Evolutionary conservation across 2,888 invertebrate species (phyloP).

Genomic region (Acanthosepion lycidas): DNA sequence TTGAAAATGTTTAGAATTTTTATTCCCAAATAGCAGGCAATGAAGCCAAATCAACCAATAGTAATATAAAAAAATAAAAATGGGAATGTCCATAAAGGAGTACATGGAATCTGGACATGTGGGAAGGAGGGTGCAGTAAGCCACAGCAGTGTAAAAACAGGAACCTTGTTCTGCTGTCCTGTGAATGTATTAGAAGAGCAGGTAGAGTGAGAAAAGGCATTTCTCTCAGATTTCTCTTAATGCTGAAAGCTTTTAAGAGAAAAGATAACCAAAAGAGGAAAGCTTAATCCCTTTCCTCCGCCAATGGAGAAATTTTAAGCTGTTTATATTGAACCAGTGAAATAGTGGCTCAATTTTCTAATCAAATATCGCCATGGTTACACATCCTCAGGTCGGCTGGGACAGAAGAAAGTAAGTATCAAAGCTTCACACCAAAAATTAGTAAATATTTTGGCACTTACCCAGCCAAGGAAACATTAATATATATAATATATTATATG

Average conservation of each 20-base stretch:
- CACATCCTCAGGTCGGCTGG: not conserved
- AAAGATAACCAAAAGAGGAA: too few relatives aligned
- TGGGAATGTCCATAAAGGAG: constrained; percentile 25
- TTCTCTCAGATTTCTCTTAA: not conserved
- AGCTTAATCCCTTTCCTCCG: too few relatives aligned
- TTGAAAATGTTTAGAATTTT: not conserved
- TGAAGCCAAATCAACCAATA: not conserved
- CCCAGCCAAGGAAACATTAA: too few relatives aligned
- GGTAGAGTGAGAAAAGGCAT: not conserved
- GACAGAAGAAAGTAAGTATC: not conserved
- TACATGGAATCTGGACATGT: constrained; percentile 15
- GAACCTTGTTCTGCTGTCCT: not conserved
- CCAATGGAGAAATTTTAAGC: too few relatives aligned
- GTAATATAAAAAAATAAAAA: constrained; percentile 11
- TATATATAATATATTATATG: too few relatives aligned
- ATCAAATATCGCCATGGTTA: not conserved
- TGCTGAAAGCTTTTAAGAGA: too few relatives aligned
- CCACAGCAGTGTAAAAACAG: not conserved
- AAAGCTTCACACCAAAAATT: too few relatives aligned
- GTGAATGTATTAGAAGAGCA: not conserved
- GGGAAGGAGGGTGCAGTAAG: not conserved
- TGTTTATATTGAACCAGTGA: too few relatives aligned
- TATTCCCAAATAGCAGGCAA: not conserved
- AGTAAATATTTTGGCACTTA: too few relatives aligned
- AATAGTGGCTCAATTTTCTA: not conserved